Percentiles rank a stretch among this genome's conserved stretches.
phyloP scores from a whole-genome alignment of 2,888 invertebrate species.

The Nomada goodeniana region DNA sequence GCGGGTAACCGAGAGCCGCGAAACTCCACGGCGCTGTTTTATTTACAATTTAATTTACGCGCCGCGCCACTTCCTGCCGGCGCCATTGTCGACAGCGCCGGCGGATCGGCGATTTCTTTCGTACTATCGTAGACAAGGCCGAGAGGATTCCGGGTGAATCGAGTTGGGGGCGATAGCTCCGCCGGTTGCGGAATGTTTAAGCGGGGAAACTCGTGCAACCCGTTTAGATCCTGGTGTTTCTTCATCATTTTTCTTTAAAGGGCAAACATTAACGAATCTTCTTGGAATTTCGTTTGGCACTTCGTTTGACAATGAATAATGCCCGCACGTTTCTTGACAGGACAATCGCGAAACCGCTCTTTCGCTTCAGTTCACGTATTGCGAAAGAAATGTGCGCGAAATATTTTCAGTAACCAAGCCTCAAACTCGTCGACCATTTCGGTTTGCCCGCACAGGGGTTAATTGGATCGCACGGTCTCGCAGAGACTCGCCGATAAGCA shows the following conservation, averaged over 20 bases:
- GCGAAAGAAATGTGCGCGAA: too few relatives aligned
- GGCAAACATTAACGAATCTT: too few relatives aligned
- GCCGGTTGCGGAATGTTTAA: background rate
- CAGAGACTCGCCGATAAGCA: background rate
- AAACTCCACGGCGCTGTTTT: conserved; percentile 73
- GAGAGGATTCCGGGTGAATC: rapidly evolving
- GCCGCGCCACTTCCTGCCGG: conserved; percentile 46
- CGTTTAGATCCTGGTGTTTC: too few relatives aligned
- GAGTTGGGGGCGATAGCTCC: background rate
- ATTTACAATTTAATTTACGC: conserved; percentile 82
- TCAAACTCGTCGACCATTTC: background rate
- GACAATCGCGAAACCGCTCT: too few relatives aligned
- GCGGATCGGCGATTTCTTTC: conserved; percentile 2
- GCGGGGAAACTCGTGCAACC: too few relatives aligned
- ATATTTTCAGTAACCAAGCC: background rate
- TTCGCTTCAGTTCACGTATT: too few relatives aligned
- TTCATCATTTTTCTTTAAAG: too few relatives aligned
- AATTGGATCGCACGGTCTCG: background rate
- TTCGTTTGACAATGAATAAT: too few relatives aligned
- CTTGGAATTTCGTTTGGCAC: too few relatives aligned
- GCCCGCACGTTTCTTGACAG: too few relatives aligned
- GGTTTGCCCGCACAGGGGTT: background rate
- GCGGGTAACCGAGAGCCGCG: conserved; percentile 67
- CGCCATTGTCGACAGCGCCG: conserved; percentile 22
- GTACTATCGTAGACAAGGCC: background rate